Evolutionary conservation across 2,888 invertebrate genomes (phyloP).

Genomic region (Andrena praecox): DNA sequence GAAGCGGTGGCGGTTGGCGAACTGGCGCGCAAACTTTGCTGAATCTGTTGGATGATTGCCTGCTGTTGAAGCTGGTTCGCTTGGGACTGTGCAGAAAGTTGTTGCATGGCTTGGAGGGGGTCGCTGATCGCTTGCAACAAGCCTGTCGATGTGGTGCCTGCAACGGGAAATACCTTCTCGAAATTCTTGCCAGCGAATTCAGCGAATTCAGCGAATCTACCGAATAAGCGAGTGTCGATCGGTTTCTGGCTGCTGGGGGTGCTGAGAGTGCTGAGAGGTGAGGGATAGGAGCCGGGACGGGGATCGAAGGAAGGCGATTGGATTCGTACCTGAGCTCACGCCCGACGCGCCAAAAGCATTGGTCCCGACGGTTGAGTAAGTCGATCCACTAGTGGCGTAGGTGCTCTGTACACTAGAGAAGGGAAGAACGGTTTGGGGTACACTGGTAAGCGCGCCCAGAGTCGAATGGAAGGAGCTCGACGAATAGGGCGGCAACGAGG

Average conservation of each 20-base stretch:
- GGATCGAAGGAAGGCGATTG: background rate
- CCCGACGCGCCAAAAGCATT: conserved; percentile 82
- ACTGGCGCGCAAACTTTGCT: conserved; percentile 82
- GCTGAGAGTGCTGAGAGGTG: background rate
- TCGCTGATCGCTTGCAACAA: conserved; percentile 82
- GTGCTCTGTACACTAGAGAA: conserved; percentile 81
- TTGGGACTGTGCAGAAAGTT: conserved; percentile 83
- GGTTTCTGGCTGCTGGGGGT: background rate
- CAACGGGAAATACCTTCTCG: background rate
- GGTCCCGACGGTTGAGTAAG: conserved; percentile 83
- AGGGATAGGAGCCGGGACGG: background rate
- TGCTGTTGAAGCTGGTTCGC: conserved; percentile 83
- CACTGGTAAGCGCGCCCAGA: conserved; percentile 79
- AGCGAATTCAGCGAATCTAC: background rate
- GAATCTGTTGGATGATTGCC: conserved; percentile 84
- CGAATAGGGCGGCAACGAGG: conserved; percentile 81
- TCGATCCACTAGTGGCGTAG: conserved; percentile 80
- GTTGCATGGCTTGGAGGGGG: conserved; percentile 83
- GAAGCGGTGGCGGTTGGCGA: conserved; percentile 80
- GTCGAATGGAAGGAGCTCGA: conserved; percentile 81
- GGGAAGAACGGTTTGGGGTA: conserved; percentile 82
- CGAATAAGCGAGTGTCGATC: background rate
- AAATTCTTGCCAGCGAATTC: background rate
- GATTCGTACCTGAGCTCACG: conserved; percentile 78
- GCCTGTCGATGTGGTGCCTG: conserved; percentile 80